Evolutionary conservation across 1,140 invertebrate species (phyloP), one percentile per base, ranked within the genome.

Genomic region (Atopsyche davidsoni): DNA sequence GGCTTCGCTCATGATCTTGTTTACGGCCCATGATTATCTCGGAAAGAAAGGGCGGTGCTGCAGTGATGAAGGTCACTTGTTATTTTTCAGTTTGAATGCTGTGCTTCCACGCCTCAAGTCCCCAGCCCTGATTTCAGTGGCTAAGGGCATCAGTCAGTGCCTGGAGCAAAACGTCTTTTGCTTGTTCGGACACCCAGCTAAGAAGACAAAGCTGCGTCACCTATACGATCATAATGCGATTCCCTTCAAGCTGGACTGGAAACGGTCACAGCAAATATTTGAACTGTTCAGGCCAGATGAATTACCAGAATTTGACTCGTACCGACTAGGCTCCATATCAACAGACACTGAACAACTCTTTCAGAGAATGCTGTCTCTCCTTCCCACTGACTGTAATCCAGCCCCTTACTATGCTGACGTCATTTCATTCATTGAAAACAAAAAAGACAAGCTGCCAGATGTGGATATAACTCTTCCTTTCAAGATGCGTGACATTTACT

Each of bases 141-240:
- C 73, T 59, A 75, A 80, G 55, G 78, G 77, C 66, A 68, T 92
- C 2, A 76, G 78, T 34, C 81, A 85, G 46, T 80, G 86, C 45
- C 70, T 94, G 48, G 91, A 95, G 60, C 92, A 96, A 66, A 85
- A 87, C 59, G 83, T 94, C 39, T 92, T 81, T 64, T 96, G 92
- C 67, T 69, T 96, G 2, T 96, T 89, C 67, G 82, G 84, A 16
- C 87, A 93, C 73, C 87, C 89, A 1, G 80, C 79, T 51, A 91
- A 85, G 65, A 87, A 84, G 62, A 81, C 73, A 1, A 85, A 85
- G 51, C 69, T 76, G 1, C 77, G 81, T 46, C 79, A 90, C 68
- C 70, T 95, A 2, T 77, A 81, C 39, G 89, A 94, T 58, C 92
- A 96, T 63, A 83, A 83, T 56, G 81, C 82, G 1, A 75, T 75